phyloP scores from a whole-genome alignment of 2,113 vertebrate genomes.

The Leiothrix lutea region DNA sequence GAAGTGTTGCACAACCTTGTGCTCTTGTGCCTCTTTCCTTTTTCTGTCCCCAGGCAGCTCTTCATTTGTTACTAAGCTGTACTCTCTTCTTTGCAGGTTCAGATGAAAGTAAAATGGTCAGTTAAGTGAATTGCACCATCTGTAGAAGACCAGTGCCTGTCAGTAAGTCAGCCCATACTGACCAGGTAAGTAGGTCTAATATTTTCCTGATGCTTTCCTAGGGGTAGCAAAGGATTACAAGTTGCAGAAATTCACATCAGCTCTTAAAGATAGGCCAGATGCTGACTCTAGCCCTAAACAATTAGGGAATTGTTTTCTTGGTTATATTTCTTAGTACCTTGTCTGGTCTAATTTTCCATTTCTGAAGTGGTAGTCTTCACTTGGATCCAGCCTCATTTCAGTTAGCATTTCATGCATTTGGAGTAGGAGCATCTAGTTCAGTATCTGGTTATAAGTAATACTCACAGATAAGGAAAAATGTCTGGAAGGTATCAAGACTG shows the following conservation, averaged over 20 bases:
- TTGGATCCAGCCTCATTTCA: neutral
- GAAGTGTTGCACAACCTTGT: rapidly evolving
- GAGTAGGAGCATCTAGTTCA: neutral
- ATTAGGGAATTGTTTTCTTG: neutral
- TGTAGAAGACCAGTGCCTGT: neutral
- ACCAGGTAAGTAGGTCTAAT: neutral
- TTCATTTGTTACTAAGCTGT: neutral
- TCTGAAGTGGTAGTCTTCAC: neutral
- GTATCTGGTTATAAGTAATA: neutral
- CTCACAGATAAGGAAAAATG: neutral
- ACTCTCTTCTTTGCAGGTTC: neutral
- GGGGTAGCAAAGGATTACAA: neutral
- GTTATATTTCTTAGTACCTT: neutral
- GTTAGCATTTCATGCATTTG: neutral
- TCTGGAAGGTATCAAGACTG: neutral
- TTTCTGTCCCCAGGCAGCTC: neutral
- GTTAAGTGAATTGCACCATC: neutral
- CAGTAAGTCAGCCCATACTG: neutral
- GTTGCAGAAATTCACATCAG: neutral
- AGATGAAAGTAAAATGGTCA: neutral
- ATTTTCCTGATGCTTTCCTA: neutral
- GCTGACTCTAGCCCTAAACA: neutral
- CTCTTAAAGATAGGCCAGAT: neutral
- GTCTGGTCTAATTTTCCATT: neutral
- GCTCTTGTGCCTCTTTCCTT: rapidly evolving